Evolutionary conservation across 2,888 invertebrate species (phyloP), one percentile per base, ranked within the genome.

Genomic region (Apeira syringaria): DNA sequence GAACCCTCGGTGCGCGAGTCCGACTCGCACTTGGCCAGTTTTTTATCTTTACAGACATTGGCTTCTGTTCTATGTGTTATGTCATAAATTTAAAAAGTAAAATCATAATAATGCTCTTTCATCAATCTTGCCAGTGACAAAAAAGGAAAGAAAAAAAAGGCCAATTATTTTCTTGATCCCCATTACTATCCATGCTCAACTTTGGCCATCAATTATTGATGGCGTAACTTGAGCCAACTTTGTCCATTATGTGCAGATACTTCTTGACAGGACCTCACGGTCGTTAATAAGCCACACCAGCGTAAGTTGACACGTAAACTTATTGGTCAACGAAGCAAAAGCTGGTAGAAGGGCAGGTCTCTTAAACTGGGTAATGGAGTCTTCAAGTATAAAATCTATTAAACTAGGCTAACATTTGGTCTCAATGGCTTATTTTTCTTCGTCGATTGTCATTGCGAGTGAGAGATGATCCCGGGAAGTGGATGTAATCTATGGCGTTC

Each of bases 201-300:
- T 72, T 74, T 61, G 58, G 56, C 69, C 79, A 77, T 82, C 78
- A 79, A 78, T 83, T 82, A 82, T 79, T 75, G 76, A 83, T 78
- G 78, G 72, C 71, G 64, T 58, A 75, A 78, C 68, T 81, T 75
- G 48, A 59, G 59, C 61, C 66, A 81, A 82, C 72, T 82, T 82
- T 58, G 56, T 57, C 79, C 80, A 83, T 83, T 83, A 79, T 64
- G 61, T 59, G 60, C 65, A 63, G 60, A 45, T 58, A 55, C 56
- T 59, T 64, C 67, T 74, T 75, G 74, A 73, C 75, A 73, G 66
- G 67, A 68, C 69, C 70, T 68, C 58, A 58, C 61, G 68, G 74
- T 77, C 77, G 73, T 80, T 79, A 76, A 72, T 71, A 68, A 61
- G 66, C 60, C 56, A 53, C 54, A 53, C 77, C 71, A 75, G 49